A percentile compares a stretch with the other conserved stretches of the same genome.
Evolutionary conservation across 1,140 invertebrate species (phyloP).

Genomic region (Gonatopus flavifemur): DNA sequence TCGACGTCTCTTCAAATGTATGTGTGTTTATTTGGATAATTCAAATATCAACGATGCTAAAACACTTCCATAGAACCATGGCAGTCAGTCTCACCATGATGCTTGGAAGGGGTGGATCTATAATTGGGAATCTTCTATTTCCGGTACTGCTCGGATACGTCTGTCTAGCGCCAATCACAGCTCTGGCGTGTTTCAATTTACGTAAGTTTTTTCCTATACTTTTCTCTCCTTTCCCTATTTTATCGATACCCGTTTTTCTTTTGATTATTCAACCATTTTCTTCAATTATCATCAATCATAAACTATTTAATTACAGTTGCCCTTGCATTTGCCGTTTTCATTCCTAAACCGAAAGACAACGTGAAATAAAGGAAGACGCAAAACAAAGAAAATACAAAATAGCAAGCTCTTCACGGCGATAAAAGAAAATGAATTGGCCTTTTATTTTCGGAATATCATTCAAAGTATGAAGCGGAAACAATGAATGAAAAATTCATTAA

Average conservation of each 20-base stretch:
- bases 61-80: constrained; percentile 57
- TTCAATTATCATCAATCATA: background rate
- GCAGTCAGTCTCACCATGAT: constrained; percentile 58
- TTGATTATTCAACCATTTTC: background rate
- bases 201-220: constrained; percentile 47
- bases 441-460: too few relatives aligned
- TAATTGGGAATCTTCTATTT: constrained; percentile 56
- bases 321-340: constrained; percentile 31
- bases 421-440: too few relatives aligned
- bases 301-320: constrained; percentile 38
- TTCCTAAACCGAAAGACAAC: constrained; percentile 31
- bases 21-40: too few relatives aligned
- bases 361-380: constrained; percentile 25
- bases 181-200: constrained; percentile 42
- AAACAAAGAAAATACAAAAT: too few relatives aligned
- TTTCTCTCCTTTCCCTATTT: background rate
- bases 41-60: too few relatives aligned
- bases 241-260: constrained; percentile 1
- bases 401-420: too few relatives aligned
- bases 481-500: too few relatives aligned
- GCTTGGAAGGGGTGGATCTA: constrained; percentile 54
- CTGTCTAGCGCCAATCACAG: constrained; percentile 52
- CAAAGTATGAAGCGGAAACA: too few relatives aligned
- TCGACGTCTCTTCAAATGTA: too few relatives aligned
- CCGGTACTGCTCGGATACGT: constrained; percentile 53